Evolutionary conservation across 1,140 invertebrate genomes (phyloP).

Genomic region (Gryon sp.): DNA sequence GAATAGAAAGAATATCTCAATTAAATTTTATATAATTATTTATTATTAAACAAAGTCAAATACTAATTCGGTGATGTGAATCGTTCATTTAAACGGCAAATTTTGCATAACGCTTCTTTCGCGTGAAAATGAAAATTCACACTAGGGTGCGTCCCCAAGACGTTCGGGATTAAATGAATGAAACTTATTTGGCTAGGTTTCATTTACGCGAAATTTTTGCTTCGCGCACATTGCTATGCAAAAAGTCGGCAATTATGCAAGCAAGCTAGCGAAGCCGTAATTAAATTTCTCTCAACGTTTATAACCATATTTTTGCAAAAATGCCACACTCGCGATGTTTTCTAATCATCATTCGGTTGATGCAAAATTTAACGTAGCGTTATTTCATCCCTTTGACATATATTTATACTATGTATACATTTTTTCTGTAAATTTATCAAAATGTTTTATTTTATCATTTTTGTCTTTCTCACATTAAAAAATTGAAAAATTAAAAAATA

Average conservation of each 20-base stretch:
- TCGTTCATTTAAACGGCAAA: not conserved
- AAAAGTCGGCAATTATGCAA: constrained; percentile 27
- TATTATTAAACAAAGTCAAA: not conserved
- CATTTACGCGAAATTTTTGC: constrained; percentile 7
- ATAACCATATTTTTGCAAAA: constrained; percentile 24
- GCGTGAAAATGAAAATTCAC: constrained; percentile 5
- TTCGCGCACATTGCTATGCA: not conserved
- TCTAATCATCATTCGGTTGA: constrained; percentile 5
- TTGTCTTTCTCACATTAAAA: too few relatives aligned
- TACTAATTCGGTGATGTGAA: not conserved
- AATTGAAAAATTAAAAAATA: too few relatives aligned
- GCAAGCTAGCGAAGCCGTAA: constrained; percentile 1
- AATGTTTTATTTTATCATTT: too few relatives aligned
- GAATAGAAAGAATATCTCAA: too few relatives aligned
- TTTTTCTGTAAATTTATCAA: too few relatives aligned
- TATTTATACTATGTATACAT: too few relatives aligned
- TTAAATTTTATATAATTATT: too few relatives aligned
- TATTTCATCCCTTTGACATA: too few relatives aligned
- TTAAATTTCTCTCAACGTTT: constrained; percentile 31
- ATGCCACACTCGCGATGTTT: constrained; percentile 10
- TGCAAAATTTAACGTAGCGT: too few relatives aligned
- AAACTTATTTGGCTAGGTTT: not conserved
- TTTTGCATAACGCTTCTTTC: not conserved
- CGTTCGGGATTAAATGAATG: not conserved
- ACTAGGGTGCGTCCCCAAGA: not conserved